Percentiles rank a stretch among this genome's conserved stretches.
phyloP scores from a whole-genome alignment of 2,113 vertebrate species.

The Emydura subglobosa region DNA sequence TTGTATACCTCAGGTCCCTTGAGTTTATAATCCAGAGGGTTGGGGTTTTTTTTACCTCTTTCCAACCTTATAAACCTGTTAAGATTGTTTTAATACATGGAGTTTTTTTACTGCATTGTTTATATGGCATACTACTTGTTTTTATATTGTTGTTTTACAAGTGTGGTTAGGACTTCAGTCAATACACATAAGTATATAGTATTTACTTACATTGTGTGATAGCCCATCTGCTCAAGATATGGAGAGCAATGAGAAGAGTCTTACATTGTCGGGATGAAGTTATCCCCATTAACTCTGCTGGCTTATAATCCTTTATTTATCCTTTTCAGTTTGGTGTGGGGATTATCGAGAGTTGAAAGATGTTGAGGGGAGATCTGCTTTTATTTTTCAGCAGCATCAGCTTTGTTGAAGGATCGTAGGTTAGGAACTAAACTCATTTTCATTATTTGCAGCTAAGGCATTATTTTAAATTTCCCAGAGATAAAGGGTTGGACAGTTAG shows the following conservation, averaged over 20 bases:
- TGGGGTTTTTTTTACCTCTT: not conserved
- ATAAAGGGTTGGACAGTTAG: not conserved
- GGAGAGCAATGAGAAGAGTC: not conserved
- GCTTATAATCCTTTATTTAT: not conserved
- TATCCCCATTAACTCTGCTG: conserved; percentile 1
- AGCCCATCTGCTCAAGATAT: not conserved
- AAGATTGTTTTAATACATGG: not conserved
- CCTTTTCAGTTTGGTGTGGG: not conserved
- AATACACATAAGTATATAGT: not conserved
- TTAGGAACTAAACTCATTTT: conserved; percentile 28
- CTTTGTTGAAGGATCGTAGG: conserved; percentile 4
- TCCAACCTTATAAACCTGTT: not conserved
- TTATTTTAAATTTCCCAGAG: conserved; percentile 41
- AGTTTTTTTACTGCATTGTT: not conserved
- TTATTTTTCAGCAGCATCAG: conserved; percentile 17
- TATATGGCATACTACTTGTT: not conserved
- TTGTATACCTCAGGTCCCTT: not conserved
- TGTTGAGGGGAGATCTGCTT: not conserved
- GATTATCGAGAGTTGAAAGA: not conserved
- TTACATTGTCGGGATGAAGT: not conserved
- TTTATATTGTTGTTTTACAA: not conserved
- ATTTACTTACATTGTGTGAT: not conserved
- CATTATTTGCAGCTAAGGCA: not conserved
- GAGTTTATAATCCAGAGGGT: not conserved
- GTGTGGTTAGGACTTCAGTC: not conserved